These are phyloP conservation scores for Drosophila birchii DNA, from an alignment of 2,888 invertebrate species.

Conservation along the genomic window DNA sequence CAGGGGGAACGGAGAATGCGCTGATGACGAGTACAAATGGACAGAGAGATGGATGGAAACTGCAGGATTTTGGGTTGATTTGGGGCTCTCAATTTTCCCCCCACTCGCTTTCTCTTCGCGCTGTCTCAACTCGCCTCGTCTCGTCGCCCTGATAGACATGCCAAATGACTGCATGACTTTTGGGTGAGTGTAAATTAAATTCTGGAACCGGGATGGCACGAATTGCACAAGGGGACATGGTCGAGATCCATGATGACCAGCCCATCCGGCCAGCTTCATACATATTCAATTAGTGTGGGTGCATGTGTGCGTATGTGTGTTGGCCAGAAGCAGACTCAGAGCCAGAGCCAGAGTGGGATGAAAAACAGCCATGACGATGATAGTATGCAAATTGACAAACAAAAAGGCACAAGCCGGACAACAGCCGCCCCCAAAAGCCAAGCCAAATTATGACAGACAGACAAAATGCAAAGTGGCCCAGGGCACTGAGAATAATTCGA, in stretches of 20 bases:
- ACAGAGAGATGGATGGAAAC: conserved; percentile 68
- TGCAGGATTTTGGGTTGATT: conserved; percentile 47
- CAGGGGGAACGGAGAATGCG: conserved; percentile 38
- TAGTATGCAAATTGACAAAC: conserved; percentile 83
- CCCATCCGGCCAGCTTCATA: conserved; percentile 68
- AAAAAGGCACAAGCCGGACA: conserved; percentile 68
- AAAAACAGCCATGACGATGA: conserved; percentile 81
- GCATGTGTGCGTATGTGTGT: conserved; percentile 32
- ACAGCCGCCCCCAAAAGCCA: conserved; percentile 35
- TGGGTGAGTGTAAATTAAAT: conserved; percentile 81
- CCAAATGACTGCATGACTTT: conserved; percentile 81
- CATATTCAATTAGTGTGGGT: conserved; percentile 78
- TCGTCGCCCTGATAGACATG: conserved; percentile 69
- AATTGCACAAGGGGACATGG: conserved; percentile 29
- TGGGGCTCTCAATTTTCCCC: conserved; percentile 5
- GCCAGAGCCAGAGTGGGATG: conserved; percentile 49
- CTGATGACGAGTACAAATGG: conserved; percentile 76
- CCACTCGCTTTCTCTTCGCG: neutral
- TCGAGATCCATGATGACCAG: conserved; percentile 2
- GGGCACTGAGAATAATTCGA: neutral
- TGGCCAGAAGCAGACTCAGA: conserved; percentile 15
- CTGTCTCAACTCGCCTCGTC: conserved; percentile 40
- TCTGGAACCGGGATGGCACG: conserved; percentile 58
- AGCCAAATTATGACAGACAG: conserved; percentile 71
- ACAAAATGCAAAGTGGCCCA: conserved; percentile 64